Base-by-base conservation (phyloP, 2,113 vertebrate genomes). In the Lophochroa leadbeateri region DNA sequence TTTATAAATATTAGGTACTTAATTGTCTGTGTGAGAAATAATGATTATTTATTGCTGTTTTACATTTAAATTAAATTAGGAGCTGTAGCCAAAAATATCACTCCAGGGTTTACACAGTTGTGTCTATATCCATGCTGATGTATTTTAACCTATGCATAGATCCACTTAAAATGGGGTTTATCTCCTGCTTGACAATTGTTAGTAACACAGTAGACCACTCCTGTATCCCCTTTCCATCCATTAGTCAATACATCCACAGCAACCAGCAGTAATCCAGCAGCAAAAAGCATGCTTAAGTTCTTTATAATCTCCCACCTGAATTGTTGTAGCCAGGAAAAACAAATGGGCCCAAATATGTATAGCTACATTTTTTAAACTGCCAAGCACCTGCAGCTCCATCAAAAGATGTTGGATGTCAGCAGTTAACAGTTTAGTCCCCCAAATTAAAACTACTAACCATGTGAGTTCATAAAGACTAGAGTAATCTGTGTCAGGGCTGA, bases 241-340 rank as follows among this genome's bases (percentile, higher is more conserved):
- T 95, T 94, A 93, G 90, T 96, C 88, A 96, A 71, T 84, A 95
- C 57, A 93, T 89, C 88, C 90, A 44, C 92, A 96, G 92, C 94
- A 97, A 91, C 83, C 74, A 96, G 94, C 86, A 86, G 88, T 90
- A 97, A 92, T 88, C 90, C 90, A 82, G 91, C 92, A 95, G 90
- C 95, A 95, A 95, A 96, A 94, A 92, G 83, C 80, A 85, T 69
- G 72, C 92, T 96, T 82, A 89, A 92, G 37, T 94, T 94, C 90
- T 93, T 68, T 96, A 92, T 96, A 75, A 68, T 72, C 82, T 96
- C 95, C 88, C 92, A 57, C 86, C 90, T 93, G 88, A 97, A 92
- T 92, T 88, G 57, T 86, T 72, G 91, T 5, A 96, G 92, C 86
- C 92, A 93, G 95, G 90, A 94, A 95, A 94, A 96, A 92, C 86